phyloP scores from a whole-genome alignment of 2,797 vertebrate species.

The Leptodactylus fallax region DNA sequence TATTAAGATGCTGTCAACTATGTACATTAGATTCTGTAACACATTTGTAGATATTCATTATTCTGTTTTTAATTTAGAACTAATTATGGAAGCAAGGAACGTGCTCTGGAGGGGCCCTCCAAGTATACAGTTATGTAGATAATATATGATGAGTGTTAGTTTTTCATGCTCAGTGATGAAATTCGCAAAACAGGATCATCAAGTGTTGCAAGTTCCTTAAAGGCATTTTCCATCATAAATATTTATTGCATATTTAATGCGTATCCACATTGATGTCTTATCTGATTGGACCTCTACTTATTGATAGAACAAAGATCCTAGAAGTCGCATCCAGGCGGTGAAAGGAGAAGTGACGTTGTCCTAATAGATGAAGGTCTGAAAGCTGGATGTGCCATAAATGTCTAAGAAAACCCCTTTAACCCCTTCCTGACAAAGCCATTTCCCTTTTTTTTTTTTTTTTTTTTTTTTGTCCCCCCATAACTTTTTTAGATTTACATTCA shows the following conservation, averaged over 20 bases:
- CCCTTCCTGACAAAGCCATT: no score
- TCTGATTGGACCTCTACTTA: background rate
- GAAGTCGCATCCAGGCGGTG: background rate
- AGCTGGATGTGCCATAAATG: background rate
- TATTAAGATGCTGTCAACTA: slow-evolving; percentile 18
- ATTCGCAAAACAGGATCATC: slow-evolving; percentile 13
- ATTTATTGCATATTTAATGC: background rate
- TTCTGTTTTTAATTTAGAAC: slow-evolving; percentile 40
- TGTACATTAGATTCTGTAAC: slow-evolving; percentile 14
- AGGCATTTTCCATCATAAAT: background rate
- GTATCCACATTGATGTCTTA: background rate
- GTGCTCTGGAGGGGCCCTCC: background rate
- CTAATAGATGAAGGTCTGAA: background rate
- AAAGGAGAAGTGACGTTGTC: background rate
- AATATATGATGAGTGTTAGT: slow-evolving; percentile 23
- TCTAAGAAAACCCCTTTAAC: background rate
- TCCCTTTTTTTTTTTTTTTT: no score
- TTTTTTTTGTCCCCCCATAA: no score
- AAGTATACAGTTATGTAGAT: slow-evolving; percentile 29
- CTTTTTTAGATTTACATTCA: no score
- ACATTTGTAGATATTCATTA: slow-evolving; percentile 39
- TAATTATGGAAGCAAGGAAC: slow-evolving; percentile 28
- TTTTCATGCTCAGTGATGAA: slow-evolving; percentile 8
- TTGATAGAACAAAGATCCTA: background rate
- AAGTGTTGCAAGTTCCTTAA: background rate